phyloP scores from a whole-genome alignment of 2,797 vertebrate species.

The Aselliscus stoliczkanus region DNA sequence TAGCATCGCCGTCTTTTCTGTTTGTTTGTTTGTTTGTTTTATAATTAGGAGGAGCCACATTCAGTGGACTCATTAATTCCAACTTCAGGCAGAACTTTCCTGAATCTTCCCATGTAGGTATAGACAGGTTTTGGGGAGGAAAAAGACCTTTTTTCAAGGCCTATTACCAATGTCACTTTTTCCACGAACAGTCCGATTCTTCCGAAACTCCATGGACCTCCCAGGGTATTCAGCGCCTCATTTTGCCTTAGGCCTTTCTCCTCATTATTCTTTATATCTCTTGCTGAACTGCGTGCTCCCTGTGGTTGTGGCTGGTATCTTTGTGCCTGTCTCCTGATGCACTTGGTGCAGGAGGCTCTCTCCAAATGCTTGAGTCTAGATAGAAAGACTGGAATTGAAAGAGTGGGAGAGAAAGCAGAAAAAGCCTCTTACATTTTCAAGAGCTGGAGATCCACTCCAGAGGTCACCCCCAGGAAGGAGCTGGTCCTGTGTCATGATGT shows the following conservation, averaged over 20 bases:
- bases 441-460: neutral
- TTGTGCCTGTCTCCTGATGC: neutral
- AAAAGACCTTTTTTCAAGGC: neutral
- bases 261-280: neutral
- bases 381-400: neutral
- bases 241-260: neutral
- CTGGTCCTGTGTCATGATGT: neutral
- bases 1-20: neutral
- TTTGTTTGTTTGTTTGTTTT: neutral
- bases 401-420: neutral
- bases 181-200: neutral
- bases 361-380: neutral
- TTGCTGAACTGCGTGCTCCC: neutral
- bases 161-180: neutral
- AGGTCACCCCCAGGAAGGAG: neutral
- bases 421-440: neutral
- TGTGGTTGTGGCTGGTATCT: neutral
- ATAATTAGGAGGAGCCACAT: neutral
- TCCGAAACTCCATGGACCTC: neutral
- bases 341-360: rapidly evolving
- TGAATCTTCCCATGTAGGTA: neutral
- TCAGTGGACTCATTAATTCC: neutral
- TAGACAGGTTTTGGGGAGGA: neutral
- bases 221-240: neutral
- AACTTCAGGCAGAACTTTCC: neutral